Base-by-base conservation (phyloP, 2,113 vertebrate genomes). In the Pterophyllum scalare region DNA sequence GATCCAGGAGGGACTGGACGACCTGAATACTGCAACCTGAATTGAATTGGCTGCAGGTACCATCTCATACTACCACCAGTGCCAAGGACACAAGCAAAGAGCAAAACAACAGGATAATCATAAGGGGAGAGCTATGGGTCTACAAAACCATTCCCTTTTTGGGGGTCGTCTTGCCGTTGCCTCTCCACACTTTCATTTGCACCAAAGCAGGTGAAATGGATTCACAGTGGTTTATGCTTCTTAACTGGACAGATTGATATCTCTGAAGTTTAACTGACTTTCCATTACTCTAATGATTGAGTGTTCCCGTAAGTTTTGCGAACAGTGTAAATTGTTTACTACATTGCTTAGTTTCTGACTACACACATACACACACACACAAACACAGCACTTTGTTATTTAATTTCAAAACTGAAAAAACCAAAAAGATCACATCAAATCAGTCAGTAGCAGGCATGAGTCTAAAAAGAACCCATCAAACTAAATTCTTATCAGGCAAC, bases 401-500 rank as follows among this genome's bases (percentile, higher is more conserved):
- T 46, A 46, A 40, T 46, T 46, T 46, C 14, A 15, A 46, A 46
- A 15, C 43, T 46, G 12, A 7, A 38, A 38, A 33, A 33, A 33
- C 6, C 3, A 40, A 40, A 40, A 40, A 40, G 11, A 40, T 3
- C 38, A 40, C 4, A 43, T 43, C 40, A 43, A 43, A 14, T 43
- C 12, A 43, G 13, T 5, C 40, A 14, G 14, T 6, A 49, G 12
- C 46, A 49, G 46, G 14, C 46, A 49, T 49, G 46, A 31, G 65
- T 72, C 65, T 31, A 31, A 49, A 52, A 72, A 72, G 24, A 52
- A 31, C 24, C 43, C 43, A 31, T 72, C 43, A 72, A 72, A 49
- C 43, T 70, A 24, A 70, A 49, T 31, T 72, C 24, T 72, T 72
- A 72, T n/a, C 43, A 31, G 43, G 31, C 65, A 70, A 70, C 65